phyloP scores from a whole-genome alignment of 2,113 vertebrate genomes.

The Dromiciops gliroides region DNA sequence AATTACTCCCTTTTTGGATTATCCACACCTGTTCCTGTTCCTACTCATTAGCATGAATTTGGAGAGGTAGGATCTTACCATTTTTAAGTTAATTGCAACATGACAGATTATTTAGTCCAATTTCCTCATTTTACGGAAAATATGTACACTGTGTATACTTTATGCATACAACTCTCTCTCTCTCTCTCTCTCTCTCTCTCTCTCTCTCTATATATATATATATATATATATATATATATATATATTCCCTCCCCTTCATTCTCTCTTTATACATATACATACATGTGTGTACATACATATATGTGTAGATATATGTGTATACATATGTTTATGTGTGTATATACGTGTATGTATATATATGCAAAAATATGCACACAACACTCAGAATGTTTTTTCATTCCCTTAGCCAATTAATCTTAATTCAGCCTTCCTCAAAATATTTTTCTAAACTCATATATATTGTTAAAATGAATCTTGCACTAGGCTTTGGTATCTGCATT shows the following conservation, averaged over 20 bases:
- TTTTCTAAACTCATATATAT: constrained; percentile 65
- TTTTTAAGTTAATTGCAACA: neutral
- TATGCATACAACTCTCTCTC: too few relatives aligned
- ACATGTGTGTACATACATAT: neutral
- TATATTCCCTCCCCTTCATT: constrained; percentile 5
- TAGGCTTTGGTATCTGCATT: constrained; percentile 63
- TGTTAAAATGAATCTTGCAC: constrained; percentile 61
- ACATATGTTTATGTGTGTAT: neutral
- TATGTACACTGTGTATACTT: neutral
- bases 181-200: too few relatives aligned
- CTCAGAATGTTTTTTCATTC: constrained; percentile 46
- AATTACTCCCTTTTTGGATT: neutral
- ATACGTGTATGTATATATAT: neutral
- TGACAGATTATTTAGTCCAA: constrained; percentile 22
- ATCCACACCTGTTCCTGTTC: neutral
- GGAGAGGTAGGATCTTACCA: constrained; percentile 9
- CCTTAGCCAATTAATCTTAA: constrained; percentile 40
- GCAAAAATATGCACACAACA: neutral
- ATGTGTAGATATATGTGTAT: neutral
- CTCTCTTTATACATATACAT: neutral
- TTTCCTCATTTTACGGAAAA: constrained; percentile 28
- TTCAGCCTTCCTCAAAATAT: constrained; percentile 59
- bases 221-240: neutral
- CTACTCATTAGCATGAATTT: neutral
- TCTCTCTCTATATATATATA: neutral